Conservation (phyloP, 2,888 invertebrate species). For the Pollenia griseotomentosa region DNA sequence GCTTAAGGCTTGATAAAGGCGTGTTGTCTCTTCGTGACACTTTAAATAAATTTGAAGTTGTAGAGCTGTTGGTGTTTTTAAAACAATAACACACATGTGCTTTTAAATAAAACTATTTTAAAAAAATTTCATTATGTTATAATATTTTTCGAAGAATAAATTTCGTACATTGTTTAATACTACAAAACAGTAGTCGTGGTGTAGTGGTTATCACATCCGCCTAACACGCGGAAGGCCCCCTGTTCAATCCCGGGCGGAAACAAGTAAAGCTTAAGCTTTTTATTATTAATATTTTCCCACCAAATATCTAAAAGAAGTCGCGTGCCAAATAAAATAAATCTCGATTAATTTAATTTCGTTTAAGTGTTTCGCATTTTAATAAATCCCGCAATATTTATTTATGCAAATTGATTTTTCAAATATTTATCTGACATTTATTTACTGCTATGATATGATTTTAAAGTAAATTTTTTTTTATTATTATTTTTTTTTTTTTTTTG, state of each 20-base stretch:
- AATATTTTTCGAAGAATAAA: too few relatives aligned
- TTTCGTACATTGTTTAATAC: not conserved
- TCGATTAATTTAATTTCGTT: not conserved
- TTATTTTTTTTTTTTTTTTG: not conserved
- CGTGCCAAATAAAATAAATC: not conserved
- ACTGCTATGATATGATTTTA: not conserved
- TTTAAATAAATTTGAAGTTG: not conserved
- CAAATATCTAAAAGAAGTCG: not conserved
- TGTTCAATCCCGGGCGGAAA: slow-evolving; percentile 85
- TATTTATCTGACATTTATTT: not conserved
- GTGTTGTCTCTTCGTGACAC: not conserved
- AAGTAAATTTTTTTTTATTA: not conserved
- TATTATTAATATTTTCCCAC: not conserved
- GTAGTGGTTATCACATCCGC: slow-evolving; percentile 85
- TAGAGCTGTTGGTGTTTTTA: not conserved
- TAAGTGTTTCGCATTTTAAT: not conserved
- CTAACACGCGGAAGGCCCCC: slow-evolving; percentile 85
- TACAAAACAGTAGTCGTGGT: slow-evolving; percentile 81
- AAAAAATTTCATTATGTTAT: too few relatives aligned
- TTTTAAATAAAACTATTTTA: not conserved
- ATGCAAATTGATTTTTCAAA: slow-evolving; percentile 31
- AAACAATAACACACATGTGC: not conserved
- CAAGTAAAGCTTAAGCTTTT: slow-evolving; percentile 73
- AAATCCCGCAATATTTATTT: slow-evolving; percentile 16
- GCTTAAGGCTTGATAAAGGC: slow-evolving; percentile 8